Conservation (phyloP, 2,888 invertebrate genomes). For the Synanthedon vespiformis region DNA sequence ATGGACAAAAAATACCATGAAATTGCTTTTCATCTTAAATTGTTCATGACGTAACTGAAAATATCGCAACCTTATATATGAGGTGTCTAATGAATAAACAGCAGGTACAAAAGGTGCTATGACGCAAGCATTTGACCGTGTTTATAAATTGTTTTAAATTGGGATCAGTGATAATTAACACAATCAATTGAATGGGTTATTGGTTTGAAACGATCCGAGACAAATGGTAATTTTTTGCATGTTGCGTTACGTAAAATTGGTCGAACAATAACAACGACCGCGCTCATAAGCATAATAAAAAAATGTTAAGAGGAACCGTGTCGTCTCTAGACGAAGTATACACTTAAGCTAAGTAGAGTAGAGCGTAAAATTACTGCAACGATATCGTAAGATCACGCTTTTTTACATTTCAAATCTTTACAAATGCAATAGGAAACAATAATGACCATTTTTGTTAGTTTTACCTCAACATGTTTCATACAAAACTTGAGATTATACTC, state of each 20-base stretch:
- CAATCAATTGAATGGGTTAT: slow-evolving; percentile 1
- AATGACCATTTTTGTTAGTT: no score
- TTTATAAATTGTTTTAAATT: not conserved
- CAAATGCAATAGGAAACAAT: no score
- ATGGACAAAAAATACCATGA: no score
- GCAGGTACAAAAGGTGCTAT: not conserved
- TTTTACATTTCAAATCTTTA: no score
- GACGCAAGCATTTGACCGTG: not conserved
- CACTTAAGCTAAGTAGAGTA: not conserved
- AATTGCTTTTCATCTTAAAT: no score
- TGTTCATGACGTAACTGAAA: no score
- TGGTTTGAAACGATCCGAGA: slow-evolving; percentile 3
- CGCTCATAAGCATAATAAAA: not conserved
- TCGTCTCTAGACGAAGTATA: not conserved
- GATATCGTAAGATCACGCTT: no score
- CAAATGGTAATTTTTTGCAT: slow-evolving; percentile 1
- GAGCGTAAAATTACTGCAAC: not conserved
- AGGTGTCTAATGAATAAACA: not conserved
- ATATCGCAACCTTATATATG: not conserved
- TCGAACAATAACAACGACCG: not conserved
- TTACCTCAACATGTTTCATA: no score
- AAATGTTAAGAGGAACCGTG: not conserved
- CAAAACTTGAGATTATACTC: no score
- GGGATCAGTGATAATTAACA: not conserved
- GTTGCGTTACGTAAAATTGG: not conserved